These are phyloP conservation scores for Chromobotia macracanthus DNA, from an alignment of 2,797 vertebrate species.

Conservation along the genomic window DNA sequence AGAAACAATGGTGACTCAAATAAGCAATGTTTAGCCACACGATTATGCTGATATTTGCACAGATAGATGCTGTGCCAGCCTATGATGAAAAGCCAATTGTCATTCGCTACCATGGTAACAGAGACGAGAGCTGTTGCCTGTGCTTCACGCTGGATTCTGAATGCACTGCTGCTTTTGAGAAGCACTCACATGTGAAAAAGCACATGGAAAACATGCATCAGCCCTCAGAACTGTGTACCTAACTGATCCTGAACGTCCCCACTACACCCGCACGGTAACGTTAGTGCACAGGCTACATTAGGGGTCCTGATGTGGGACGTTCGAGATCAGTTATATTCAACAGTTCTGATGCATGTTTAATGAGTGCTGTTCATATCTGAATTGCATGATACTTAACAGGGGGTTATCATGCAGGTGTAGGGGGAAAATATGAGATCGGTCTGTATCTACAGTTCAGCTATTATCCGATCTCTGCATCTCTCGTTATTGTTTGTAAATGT, in stretches of 20 bases:
- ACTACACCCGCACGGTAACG: too few relatives aligned
- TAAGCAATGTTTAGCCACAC: slow-evolving; percentile 52
- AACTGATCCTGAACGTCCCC: background rate
- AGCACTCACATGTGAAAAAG: slow-evolving; percentile 32
- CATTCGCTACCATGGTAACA: slow-evolving; percentile 65
- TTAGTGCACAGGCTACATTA: too few relatives aligned
- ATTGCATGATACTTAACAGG: too few relatives aligned
- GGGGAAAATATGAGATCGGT: background rate
- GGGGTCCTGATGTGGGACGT: too few relatives aligned
- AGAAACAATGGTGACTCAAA: slow-evolving; percentile 37
- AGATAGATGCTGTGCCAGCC: slow-evolving; percentile 60
- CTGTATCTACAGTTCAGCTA: background rate
- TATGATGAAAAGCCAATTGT: slow-evolving; percentile 63
- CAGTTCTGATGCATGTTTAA: too few relatives aligned
- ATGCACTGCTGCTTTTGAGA: slow-evolving; percentile 46
- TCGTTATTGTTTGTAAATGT: slow-evolving; percentile 16
- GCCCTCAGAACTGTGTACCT: background rate
- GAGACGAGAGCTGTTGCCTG: slow-evolving; percentile 57
- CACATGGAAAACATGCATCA: slow-evolving; percentile 12
- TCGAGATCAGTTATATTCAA: too few relatives aligned
- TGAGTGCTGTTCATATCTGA: too few relatives aligned
- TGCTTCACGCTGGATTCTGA: slow-evolving; percentile 53
- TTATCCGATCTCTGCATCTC: background rate
- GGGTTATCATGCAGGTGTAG: background rate
- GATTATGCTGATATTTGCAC: slow-evolving; percentile 64